Conservation (phyloP, 2,113 vertebrate species). For the Aramus guarauna region DNA sequence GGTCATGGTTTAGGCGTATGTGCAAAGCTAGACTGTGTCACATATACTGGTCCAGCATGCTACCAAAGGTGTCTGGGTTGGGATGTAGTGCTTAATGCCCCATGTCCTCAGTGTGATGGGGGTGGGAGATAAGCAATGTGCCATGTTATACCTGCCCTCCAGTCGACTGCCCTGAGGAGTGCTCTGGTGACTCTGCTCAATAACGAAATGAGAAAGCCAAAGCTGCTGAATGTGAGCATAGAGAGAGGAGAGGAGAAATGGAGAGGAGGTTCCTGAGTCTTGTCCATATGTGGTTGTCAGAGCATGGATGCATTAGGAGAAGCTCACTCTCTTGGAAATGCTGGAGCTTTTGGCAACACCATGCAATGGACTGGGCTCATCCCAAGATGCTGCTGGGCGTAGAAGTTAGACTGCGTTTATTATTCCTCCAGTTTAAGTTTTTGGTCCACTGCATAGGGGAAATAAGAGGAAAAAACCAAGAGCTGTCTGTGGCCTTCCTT, state of each 20-base stretch:
- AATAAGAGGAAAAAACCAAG: neutral
- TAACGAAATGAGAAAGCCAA: neutral
- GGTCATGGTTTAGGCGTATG: accelerated
- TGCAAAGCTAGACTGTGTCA: neutral
- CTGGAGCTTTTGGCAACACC: neutral
- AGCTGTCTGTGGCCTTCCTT: neutral
- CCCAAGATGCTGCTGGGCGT: neutral
- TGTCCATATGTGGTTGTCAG: neutral
- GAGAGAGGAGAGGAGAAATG: neutral
- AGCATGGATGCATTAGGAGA: neutral
- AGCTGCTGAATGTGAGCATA: neutral
- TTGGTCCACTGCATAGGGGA: neutral
- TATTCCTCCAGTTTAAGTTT: neutral
- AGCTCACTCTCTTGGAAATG: neutral
- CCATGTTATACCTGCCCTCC: neutral
- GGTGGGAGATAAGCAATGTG: neutral
- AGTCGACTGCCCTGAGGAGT: neutral
- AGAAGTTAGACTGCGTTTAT: neutral
- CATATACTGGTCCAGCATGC: neutral
- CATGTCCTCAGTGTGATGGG: neutral
- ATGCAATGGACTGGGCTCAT: neutral
- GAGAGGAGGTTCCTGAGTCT: neutral
- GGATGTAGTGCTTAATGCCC: neutral
- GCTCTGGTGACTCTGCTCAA: neutral
- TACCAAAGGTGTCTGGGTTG: neutral